Evolutionary conservation across 2,797 vertebrate species (phyloP).

Genomic region (Gallirallus australis): DNA sequence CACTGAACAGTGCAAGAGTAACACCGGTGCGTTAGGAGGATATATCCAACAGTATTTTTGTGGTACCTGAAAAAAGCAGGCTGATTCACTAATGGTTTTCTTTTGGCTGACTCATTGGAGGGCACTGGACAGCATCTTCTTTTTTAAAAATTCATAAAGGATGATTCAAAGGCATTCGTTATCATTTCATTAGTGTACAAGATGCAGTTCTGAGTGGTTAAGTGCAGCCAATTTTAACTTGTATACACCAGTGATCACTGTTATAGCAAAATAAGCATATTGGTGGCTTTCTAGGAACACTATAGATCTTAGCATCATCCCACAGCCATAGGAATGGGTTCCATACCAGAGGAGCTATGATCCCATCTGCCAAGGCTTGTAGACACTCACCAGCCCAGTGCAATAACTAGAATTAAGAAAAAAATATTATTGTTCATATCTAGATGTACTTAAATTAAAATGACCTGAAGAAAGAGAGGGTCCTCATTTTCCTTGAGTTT

Average conservation of each 20-base stretch:
- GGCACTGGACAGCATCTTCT: neutral
- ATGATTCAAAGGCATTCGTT: constrained; percentile 5
- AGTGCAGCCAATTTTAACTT: neutral
- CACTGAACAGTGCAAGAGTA: neutral
- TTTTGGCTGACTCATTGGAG: neutral
- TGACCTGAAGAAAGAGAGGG: neutral
- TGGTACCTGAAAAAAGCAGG: neutral
- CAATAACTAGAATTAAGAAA: neutral
- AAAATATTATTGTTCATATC: neutral
- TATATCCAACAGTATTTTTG: neutral
- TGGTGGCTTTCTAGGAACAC: constrained; percentile 8
- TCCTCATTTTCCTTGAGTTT: neutral
- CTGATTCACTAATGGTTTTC: neutral
- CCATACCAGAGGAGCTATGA: neutral
- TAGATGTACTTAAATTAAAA: neutral
- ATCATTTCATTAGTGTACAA: neutral
- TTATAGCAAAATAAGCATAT: neutral
- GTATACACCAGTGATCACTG: neutral
- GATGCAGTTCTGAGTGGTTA: neutral
- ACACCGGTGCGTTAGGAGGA: neutral
- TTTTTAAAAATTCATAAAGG: neutral
- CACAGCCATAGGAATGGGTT: neutral
- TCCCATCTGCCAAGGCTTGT: neutral
- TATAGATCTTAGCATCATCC: neutral
- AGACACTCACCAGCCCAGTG: neutral